Evolutionary conservation across 2,888 invertebrate species (phyloP), one percentile per base, ranked within the genome.

Genomic region (Campaea margaritaria): DNA sequence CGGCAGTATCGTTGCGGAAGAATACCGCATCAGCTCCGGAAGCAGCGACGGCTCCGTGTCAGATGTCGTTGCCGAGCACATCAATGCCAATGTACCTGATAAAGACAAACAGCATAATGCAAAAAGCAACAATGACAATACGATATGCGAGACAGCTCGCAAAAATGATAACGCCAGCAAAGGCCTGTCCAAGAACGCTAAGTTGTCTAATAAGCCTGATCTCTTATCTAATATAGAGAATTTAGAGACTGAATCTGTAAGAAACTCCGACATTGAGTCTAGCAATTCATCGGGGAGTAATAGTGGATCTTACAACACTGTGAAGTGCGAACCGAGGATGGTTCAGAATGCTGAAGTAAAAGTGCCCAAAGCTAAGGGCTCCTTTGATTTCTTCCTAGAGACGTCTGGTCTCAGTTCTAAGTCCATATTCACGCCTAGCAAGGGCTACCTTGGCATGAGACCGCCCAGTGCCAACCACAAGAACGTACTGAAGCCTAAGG

Each of bases 331-430:
- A 69, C 91, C 90, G 0, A 76, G 87, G 56, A 89, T 88, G 83
- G 84, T 89, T 53, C 73, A 82, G 62, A 79, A 79, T 38, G 73
- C 77, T 15, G 86, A 86, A 16, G 8, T 31, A 31, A 82, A 76
- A 67, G 85, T 73, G 59, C 81, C 86, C 50, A 91, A 90, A 73
- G 91, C 85, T 73, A 93, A 79, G 81, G 88, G 91, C 36, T 83
- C 93, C 15, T 96, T 96, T 74, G 96, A 96, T 83, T 94, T 95
- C 80, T 96, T 96, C 79, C 87, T 96, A 50, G 96, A 96, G 83
- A 95, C 95, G 15, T 96, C 96, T 52, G 96, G 96, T 54, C 93
- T 96, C 62, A 96, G 96, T 85, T 96, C 96, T 67, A 96, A 96
- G 86, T 96, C 96, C 44, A 95, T 96, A 74, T 91, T 95, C 72